Percentiles rank a stretch among this genome's conserved stretches.
Conservation (phyloP, 2,113 vertebrate genomes). For the Cyanoliseus patagonus region DNA sequence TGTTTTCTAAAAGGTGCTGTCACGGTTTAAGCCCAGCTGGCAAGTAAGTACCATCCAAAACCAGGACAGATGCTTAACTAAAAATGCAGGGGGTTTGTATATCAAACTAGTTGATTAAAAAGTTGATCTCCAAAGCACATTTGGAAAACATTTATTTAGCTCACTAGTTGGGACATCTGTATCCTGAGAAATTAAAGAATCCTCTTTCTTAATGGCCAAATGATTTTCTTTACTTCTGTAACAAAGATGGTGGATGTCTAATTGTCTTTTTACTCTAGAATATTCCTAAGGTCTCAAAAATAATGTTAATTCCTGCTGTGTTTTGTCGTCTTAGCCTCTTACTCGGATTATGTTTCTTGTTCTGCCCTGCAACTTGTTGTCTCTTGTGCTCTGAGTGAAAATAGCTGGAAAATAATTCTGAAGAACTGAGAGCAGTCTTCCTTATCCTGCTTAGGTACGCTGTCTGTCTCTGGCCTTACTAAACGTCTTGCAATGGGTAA, state of each 20-base stretch:
- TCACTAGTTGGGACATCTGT: neutral
- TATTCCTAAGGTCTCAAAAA: neutral
- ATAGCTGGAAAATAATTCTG: neutral
- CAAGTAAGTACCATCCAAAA: neutral
- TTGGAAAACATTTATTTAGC: neutral
- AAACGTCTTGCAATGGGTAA: neutral
- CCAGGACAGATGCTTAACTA: neutral
- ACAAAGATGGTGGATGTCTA: neutral
- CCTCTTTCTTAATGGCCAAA: neutral
- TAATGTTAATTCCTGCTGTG: neutral
- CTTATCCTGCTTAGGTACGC: neutral
- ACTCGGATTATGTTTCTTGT: neutral
- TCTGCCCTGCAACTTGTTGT: neutral
- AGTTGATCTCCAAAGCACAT: neutral
- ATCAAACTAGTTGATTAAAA: neutral
- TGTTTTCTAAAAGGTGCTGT: neutral
- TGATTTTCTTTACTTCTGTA: neutral
- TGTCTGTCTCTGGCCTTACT: neutral
- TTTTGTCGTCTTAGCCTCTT: neutral
- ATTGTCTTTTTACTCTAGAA: neutral
- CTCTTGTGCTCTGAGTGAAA: neutral
- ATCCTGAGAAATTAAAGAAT: neutral
- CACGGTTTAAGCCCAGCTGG: neutral
- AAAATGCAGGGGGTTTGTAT: neutral
- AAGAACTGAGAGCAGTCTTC: neutral